Percentiles rank a stretch among this genome's conserved stretches.
Evolutionary conservation across 1,140 invertebrate species (phyloP).

Genomic region (Carposina sasakii): DNA sequence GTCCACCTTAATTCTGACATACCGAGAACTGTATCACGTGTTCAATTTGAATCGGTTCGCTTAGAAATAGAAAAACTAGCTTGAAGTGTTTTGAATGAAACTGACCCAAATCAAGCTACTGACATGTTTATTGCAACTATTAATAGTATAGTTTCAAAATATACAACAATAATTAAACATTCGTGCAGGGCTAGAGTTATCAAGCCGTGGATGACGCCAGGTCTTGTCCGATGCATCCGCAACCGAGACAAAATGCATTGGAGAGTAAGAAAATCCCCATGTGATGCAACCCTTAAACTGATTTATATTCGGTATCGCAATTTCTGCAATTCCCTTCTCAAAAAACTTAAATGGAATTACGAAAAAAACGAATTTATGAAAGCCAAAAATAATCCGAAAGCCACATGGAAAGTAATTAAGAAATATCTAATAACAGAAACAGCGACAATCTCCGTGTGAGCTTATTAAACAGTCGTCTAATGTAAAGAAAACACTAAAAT

Average conservation of each 20-base stretch:
- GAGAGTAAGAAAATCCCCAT: background rate
- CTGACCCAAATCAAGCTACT: too few relatives aligned
- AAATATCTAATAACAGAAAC: conserved; percentile 6
- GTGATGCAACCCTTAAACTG: background rate
- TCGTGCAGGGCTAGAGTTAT: too few relatives aligned
- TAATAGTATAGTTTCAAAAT: too few relatives aligned
- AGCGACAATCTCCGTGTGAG: background rate
- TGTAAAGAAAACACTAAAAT: too few relatives aligned
- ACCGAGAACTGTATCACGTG: too few relatives aligned
- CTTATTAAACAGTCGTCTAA: too few relatives aligned
- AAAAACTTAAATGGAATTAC: conserved; percentile 10
- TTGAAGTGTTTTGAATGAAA: too few relatives aligned
- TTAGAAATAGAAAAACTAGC: too few relatives aligned
- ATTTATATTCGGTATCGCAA: conserved; percentile 13
- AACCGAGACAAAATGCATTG: conserved; percentile 13
- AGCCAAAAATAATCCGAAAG: conserved; percentile 10
- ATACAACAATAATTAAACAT: too few relatives aligned
- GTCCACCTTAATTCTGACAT: too few relatives aligned
- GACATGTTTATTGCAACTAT: too few relatives aligned
- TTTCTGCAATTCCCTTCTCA: conserved; percentile 14
- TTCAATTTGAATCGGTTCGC: too few relatives aligned
- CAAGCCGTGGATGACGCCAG: conserved; percentile 17
- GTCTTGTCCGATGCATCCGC: conserved; percentile 11
- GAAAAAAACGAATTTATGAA: background rate
- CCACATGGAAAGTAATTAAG: conserved; percentile 11